A percentile compares a stretch with the other conserved stretches of the same genome.
Evolutionary conservation across 2,888 invertebrate genomes (phyloP).

Genomic region (Cremastobaeus sp.): DNA sequence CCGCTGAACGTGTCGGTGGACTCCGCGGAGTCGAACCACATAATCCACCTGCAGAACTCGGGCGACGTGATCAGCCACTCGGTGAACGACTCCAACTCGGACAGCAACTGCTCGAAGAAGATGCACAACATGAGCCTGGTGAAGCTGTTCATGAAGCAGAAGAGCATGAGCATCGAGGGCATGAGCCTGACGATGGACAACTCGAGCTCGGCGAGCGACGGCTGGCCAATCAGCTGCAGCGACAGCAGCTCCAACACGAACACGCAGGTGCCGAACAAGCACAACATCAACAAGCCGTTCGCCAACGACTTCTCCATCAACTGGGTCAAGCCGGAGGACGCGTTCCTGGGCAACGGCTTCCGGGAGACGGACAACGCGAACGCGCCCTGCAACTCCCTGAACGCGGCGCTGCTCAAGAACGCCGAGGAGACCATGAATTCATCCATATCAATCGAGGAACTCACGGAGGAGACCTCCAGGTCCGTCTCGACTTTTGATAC

Average conservation of each 20-base stretch:
- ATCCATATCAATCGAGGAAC: constrained; percentile 79
- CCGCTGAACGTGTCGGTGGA: constrained; percentile 84
- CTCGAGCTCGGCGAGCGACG: constrained; percentile 83
- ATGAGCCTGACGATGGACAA: constrained; percentile 86
- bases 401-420: constrained; percentile 66
- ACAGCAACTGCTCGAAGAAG: constrained; percentile 76
- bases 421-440: constrained; percentile 79
- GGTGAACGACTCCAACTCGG: constrained; percentile 73
- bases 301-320: constrained; percentile 75
- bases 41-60: constrained; percentile 71
- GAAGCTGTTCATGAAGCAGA: constrained; percentile 93
- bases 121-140: constrained; percentile 89
- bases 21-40: constrained; percentile 74
- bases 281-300: constrained; percentile 68
- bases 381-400: background rate
- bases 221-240: constrained; percentile 84
- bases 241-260: constrained; percentile 80
- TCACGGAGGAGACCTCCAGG: constrained; percentile 78
- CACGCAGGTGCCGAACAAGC: constrained; percentile 69
- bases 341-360: constrained; percentile 27
- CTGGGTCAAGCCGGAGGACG: constrained; percentile 76
- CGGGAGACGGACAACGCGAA: no score
- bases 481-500: constrained; percentile 67
- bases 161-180: constrained; percentile 89
- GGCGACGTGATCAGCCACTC: constrained; percentile 74